phyloP scores from a whole-genome alignment of 2,113 vertebrate genomes.

The Corythaixoides concolor region DNA sequence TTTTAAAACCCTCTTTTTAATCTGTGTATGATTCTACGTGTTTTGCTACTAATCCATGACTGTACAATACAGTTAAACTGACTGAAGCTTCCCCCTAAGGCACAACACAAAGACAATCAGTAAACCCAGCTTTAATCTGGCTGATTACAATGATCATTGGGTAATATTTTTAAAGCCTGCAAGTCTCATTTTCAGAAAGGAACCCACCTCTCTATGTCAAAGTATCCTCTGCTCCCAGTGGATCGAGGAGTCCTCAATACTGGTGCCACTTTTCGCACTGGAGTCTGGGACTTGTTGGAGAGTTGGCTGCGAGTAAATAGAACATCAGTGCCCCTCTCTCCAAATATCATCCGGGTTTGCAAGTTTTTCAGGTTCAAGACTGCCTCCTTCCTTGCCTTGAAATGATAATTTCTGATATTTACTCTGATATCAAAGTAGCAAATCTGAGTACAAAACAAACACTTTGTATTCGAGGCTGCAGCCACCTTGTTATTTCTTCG shows the following conservation, averaged over 20 bases:
- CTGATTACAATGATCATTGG: not conserved
- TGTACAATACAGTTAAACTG: not conserved
- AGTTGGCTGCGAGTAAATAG: not conserved
- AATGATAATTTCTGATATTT: not conserved
- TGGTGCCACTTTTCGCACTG: not conserved
- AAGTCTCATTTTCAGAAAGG: not conserved
- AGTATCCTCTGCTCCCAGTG: not conserved
- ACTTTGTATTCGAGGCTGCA: not conserved
- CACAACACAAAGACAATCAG: not conserved
- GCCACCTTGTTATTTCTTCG: not conserved
- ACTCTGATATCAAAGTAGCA: not conserved
- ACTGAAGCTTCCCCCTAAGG: not conserved
- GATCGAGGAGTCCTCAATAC: fast-evolving
- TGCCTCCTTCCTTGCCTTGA: not conserved
- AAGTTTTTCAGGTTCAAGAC: not conserved
- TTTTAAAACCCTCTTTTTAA: not conserved
- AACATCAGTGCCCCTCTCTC: not conserved
- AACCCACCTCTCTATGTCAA: not conserved
- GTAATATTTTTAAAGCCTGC: not conserved
- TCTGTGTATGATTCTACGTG: not conserved
- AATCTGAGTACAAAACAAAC: not conserved
- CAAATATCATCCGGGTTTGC: not conserved
- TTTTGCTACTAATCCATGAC: not conserved
- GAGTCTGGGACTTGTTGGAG: not conserved
- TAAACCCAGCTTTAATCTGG: not conserved